Percentiles rank a stretch among this genome's conserved stretches.
phyloP scores from a whole-genome alignment of 2,797 vertebrate genomes.

The Enteromius fasciolatus region DNA sequence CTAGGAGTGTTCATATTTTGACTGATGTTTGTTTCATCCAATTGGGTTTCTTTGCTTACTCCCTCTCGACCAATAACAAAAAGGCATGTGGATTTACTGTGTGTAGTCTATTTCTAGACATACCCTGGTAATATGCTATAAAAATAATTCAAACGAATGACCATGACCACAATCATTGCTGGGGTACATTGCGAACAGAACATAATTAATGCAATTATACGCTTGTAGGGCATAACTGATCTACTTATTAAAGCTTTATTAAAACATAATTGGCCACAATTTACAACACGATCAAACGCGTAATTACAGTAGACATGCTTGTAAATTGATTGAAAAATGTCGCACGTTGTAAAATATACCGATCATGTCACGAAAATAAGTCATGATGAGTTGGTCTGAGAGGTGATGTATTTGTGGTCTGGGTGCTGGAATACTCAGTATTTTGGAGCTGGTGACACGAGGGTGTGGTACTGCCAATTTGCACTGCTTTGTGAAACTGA shows the following conservation, averaged over 20 bases:
- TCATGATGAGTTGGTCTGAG: not conserved
- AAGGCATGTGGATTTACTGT: not conserved
- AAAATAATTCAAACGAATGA: not conserved
- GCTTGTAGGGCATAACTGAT: not conserved
- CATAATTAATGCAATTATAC: not conserved
- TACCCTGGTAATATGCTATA: slow-evolving; percentile 18
- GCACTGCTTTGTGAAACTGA: slow-evolving; percentile 22
- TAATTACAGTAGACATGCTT: not conserved
- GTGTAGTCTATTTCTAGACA: slow-evolving; percentile 19
- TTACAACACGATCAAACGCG: not conserved
- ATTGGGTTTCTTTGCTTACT: not conserved
- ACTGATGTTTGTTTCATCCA: slow-evolving; percentile 13
- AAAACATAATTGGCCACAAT: not conserved
- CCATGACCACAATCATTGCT: not conserved
- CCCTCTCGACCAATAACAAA: slow-evolving; percentile 19
- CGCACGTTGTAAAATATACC: not conserved
- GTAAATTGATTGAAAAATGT: not conserved
- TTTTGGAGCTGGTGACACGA: slow-evolving; percentile 5
- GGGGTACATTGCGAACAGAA: not conserved
- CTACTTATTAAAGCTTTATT: not conserved
- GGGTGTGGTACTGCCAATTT: not conserved
- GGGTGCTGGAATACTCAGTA: slow-evolving; percentile 15
- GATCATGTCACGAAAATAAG: not conserved
- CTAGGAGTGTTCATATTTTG: not conserved
- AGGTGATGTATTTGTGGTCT: slow-evolving; percentile 35